Evolutionary conservation across 2,797 vertebrate genomes (phyloP).

Genomic region (Malurus leucopterus): DNA sequence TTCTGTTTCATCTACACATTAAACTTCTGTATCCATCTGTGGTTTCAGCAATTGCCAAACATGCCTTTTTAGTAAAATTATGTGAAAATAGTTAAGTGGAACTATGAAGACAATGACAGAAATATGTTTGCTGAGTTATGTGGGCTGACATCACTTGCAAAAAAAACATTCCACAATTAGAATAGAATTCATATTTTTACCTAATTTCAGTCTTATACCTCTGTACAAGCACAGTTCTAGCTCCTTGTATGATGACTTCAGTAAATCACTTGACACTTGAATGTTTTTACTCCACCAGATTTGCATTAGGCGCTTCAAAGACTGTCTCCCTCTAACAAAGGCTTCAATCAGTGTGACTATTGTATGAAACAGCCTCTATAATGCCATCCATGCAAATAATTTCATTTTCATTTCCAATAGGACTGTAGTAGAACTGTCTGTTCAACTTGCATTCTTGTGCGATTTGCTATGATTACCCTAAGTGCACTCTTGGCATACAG

Average conservation of each 20-base stretch:
- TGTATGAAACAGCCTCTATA: not conserved
- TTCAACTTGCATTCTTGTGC: not conserved
- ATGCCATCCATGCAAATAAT: not conserved
- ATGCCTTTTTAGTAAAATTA: not conserved
- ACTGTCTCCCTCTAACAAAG: not conserved
- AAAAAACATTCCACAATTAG: not conserved
- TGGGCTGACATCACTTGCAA: not conserved
- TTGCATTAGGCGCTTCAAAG: not conserved
- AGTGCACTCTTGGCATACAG: not conserved
- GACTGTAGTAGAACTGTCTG: not conserved
- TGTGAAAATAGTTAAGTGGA: not conserved
- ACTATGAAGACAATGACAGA: not conserved
- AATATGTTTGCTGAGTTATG: not conserved
- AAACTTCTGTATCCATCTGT: not conserved
- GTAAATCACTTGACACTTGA: not conserved
- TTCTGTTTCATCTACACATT: not conserved
- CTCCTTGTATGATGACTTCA: not conserved
- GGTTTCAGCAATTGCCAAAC: not conserved
- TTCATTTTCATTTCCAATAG: not conserved
- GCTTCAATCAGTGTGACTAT: not conserved
- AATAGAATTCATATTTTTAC: not conserved
- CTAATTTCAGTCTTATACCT: not conserved
- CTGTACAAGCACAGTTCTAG: not conserved
- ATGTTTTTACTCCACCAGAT: not conserved
- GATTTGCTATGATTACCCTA: not conserved